Evolutionary conservation across 2,113 vertebrate species (phyloP).

Genomic region (Phylloscopus trochiloides): DNA sequence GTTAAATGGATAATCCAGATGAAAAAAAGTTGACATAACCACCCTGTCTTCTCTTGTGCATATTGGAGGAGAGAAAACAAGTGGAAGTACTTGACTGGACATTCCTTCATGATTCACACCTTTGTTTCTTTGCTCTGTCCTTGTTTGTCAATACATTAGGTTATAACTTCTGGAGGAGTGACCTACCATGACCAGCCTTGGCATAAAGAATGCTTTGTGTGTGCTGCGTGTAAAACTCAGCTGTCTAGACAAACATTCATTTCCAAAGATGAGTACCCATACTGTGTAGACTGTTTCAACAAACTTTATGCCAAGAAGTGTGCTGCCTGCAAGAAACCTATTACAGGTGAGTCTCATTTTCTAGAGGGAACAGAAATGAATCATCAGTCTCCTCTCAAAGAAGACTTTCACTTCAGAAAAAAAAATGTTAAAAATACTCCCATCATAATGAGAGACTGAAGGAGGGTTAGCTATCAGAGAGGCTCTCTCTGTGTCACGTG

Average conservation of each 20-base stretch:
- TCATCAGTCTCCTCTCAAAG: neutral
- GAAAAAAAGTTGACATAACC: neutral
- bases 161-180: constrained; percentile 74
- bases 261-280: constrained; percentile 74
- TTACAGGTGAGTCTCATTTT: constrained; percentile 69
- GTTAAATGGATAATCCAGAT: neutral
- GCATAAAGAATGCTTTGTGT: constrained; percentile 81
- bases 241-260: constrained; percentile 74
- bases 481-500: neutral
- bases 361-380: neutral
- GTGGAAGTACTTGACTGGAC: neutral
- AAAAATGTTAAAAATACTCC: neutral
- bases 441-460: neutral
- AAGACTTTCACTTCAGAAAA: neutral
- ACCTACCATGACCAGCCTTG: constrained; percentile 74
- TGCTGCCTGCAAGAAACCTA: constrained; percentile 68
- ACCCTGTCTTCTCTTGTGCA: neutral
- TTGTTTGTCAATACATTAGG: constrained; percentile 52
- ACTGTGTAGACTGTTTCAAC: constrained; percentile 78
- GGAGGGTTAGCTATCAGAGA: neutral
- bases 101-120: neutral
- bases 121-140: neutral
- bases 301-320: constrained; percentile 73
- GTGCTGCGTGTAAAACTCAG: constrained; percentile 71
- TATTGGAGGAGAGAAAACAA: neutral